Base-by-base conservation (phyloP, 1,140 invertebrate species). In the Pantala flavescens region DNA sequence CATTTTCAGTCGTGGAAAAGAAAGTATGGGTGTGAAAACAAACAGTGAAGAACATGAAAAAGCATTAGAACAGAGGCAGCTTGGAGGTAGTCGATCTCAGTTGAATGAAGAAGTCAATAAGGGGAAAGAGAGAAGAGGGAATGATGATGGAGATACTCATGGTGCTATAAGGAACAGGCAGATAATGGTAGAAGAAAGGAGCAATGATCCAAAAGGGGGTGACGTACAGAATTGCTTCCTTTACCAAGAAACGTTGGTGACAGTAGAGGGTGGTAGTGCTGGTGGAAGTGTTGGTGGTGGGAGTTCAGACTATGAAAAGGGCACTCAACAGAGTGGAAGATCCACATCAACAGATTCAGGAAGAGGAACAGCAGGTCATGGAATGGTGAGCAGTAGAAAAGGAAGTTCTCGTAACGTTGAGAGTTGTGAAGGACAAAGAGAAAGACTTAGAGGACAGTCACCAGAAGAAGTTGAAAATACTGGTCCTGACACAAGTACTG, bases 271-370 rank as follows among this genome's bases (percentile, higher is more conserved):
- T n/a, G 71, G 71, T 11, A 23, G 16, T n/a, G 71, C 14, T 3
- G 23, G 71, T 42, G 71, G 71, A n/a, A 72, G 71, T 19, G 23
- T 42, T 16, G 23, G 23, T 24, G 76, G 72, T 16, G 76, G 75
- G 16, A 78, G 77, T 49, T 77, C 78, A 14, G 78, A 79, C 43
- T 77, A 78, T 42, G 78, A 79, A 28, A 79, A 78, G 70, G 71
- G 70, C 11, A 72, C 74, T 2, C 72, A 73, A 21, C 42, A 78
- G 16, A 79, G 79, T 75, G 79, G 79, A 16, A 78, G 79, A 70
- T 79, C 78, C 42, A 78, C 80, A 7, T 80, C 79, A 21, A 80
- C 81, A 10, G 84, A 84, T 76, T 83, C 83, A 36, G 84, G 83
- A 19, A 77, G 82, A 71, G 83, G 83, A 5, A 83, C 82, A 23